Base-by-base conservation (phyloP, 2,888 invertebrate species). In the Cataglyphis rosenhaueri region DNA sequence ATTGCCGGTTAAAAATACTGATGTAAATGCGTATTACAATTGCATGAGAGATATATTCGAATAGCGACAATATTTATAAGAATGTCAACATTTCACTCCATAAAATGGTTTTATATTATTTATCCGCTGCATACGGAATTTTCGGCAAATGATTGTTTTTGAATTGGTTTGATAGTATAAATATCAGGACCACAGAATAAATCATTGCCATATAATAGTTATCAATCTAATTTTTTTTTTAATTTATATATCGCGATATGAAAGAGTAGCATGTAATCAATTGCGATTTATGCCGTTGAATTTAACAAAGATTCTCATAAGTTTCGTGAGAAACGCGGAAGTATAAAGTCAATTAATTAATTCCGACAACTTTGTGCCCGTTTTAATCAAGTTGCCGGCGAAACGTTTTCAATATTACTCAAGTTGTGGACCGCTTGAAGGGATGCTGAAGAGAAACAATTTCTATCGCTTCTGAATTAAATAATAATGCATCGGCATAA, bases 331-430 rank as follows among this genome's bases (percentile, higher is more conserved):
- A 44, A 71, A 79, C 18, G 32, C 44, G 35, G 48, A 61, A 79
- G 71, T 70, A 71, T 71, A 70, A 70, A 78, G 70, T 71, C 78
- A 79, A 79, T 79, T 78, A 78, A 78, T 78, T 79, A 71, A 79
- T 79, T 59, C 44, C 44, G 35, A 44, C 73, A 61, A 79, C 29
- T 79, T 79, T 29, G 41, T 41, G 21, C 21, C 25, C 44, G 44
- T 59, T 71, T 70, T 71, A 79, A 79, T 71, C 44, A 79, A 79
- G 73, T 79, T 76, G 21, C 44, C 21, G 4, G 12, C 32, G 32
- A 59, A 79, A 59, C 59, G 73, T 79, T 59, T 71, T 71, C 59
- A 70, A 32, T 59, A 71, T 71, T 79, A 59, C 25, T 71, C 18
- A 71, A 79, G 71, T 59, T 71, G 18, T n/a, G 21, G 12, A 44